Evolutionary conservation across 2,797 vertebrate genomes (phyloP), one percentile per base, ranked within the genome.

Genomic region (Choloepus didactylus): DNA sequence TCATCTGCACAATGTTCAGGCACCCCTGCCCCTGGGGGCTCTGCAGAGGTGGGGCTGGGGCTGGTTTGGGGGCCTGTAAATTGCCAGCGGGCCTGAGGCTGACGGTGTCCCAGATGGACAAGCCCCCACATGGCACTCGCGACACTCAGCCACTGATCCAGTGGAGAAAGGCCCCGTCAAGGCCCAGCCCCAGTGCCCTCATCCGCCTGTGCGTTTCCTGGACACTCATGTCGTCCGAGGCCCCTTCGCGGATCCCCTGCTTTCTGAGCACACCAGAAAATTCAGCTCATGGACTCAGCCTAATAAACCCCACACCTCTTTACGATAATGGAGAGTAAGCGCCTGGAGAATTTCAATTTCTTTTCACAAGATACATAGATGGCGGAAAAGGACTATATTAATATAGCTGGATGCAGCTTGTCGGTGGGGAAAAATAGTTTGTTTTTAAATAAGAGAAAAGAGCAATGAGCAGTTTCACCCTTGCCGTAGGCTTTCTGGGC

Each of bases 361-460:
- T 35, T 86, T 82, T 67, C 72, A 27, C 60, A 86, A 86, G 81
- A 83, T 18, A 83, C 89, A 92, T 56, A 69, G 75, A 27, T 23
- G 64, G 77, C 8, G 9, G 41, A 6, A 67, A 75, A 83, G 83
- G 25, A 73, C 59, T 15, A 0, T 89, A 60, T n/a, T 79, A 16
- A 69, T 67, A 38, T 3, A 56, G 44, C 46, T 19, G 23, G 27
- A n/a, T 69, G 27, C 27, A 0, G 64, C 3, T 0, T 41, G 66
- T 49, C 31, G 67, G 41, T 27, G 27, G 54, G 85, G 85, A 85
- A 73, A 80, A 89, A 80, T 31, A 56, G 54, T 14, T 49, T 23
- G 91, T 81, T 69, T 92, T 44, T 60, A n/a, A 85, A 38, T 46
- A 73, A 83, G 59, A 72, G 60, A 25, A 59, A 44, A 85, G 56